Evolutionary conservation across 2,888 invertebrate species (phyloP).

Genomic region (Plagodis pulveraria): DNA sequence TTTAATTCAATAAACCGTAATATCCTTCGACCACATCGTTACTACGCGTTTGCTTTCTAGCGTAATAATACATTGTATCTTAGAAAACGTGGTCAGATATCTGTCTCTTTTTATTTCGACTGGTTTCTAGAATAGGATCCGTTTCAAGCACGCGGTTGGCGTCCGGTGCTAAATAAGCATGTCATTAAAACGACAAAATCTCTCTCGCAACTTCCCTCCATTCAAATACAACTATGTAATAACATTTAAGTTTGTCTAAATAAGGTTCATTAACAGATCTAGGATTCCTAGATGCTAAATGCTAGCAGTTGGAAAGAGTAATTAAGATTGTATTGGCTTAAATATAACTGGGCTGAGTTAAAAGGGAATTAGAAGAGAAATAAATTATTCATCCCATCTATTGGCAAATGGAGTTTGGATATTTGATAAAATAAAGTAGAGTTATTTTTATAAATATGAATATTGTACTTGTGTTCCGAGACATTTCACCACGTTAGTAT

Average conservation of each 20-base stretch:
- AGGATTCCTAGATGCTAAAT: too few species aligned
- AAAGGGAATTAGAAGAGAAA: too few species aligned
- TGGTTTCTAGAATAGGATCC: slow-evolving; percentile 42
- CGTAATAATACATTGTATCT: slow-evolving; percentile 32
- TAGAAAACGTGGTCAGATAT: slow-evolving; percentile 34
- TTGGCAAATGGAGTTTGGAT: too few species aligned
- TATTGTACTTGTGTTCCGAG: too few species aligned
- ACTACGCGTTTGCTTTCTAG: slow-evolving; percentile 22
- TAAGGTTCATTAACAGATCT: slow-evolving; percentile 1
- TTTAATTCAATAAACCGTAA: slow-evolving; percentile 28
- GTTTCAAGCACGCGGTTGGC: slow-evolving; percentile 30
- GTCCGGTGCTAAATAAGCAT: slow-evolving; percentile 39
- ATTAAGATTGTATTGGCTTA: too few species aligned
- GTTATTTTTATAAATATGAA: too few species aligned
- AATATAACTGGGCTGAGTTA: too few species aligned
- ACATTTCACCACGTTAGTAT: too few species aligned
- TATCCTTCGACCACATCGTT: slow-evolving; percentile 27
- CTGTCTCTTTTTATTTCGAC: slow-evolving; percentile 35
- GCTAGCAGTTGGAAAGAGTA: too few species aligned
- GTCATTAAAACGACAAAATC: slow-evolving; percentile 32
- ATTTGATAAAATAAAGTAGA: too few species aligned
- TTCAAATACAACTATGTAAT: slow-evolving; percentile 23
- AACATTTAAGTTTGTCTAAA: slow-evolving; percentile 4
- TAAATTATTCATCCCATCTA: too few species aligned
- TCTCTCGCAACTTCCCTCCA: slow-evolving; percentile 40